phyloP scores from a whole-genome alignment of 2,113 vertebrate species.

The Phylloscopus trochilus region DNA sequence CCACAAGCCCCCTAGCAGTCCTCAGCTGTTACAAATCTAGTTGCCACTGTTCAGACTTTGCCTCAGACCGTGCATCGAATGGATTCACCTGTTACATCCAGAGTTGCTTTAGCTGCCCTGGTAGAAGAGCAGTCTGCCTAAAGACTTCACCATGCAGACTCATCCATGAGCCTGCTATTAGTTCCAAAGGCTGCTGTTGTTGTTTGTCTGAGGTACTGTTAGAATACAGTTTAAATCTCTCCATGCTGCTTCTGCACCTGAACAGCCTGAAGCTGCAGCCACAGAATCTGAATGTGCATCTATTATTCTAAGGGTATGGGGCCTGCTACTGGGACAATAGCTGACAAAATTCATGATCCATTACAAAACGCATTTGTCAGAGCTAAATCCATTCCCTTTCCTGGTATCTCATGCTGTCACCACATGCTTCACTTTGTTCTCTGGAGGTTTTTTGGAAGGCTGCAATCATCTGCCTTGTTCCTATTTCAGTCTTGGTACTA shows the following conservation, averaged over 20 bases:
- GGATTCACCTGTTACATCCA: background rate
- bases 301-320: background rate
- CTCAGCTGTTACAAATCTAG: background rate
- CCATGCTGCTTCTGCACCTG: conserved; percentile 7
- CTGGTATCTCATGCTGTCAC: background rate
- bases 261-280: conserved; percentile 1
- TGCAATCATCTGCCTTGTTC: background rate
- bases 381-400: background rate
- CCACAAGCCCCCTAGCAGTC: background rate
- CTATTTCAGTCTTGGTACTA: background rate
- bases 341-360: conserved; percentile 19
- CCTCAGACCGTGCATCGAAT: background rate
- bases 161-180: background rate
- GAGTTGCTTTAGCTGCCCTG: background rate
- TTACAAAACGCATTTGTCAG: background rate
- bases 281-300: background rate
- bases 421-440: background rate
- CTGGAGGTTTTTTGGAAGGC: conserved; percentile 4
- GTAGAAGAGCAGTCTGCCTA: background rate
- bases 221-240: background rate
- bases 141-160: background rate
- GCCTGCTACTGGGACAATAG: background rate
- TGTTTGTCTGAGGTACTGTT: background rate
- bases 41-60: background rate
- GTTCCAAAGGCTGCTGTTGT: background rate